phyloP scores from a whole-genome alignment of 1,140 invertebrate species.

The Paraescarpia echinospica region DNA sequence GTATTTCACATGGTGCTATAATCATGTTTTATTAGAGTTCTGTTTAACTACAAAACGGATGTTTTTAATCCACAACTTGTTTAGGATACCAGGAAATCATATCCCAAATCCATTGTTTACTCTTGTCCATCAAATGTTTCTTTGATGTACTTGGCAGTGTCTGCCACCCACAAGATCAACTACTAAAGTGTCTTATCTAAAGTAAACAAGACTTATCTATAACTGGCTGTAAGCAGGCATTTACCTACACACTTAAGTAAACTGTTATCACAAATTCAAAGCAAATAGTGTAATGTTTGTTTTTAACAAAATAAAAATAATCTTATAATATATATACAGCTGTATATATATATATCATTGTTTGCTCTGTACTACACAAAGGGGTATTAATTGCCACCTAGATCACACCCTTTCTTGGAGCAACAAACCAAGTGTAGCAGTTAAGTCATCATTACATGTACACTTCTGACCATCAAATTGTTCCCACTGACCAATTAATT shows the following conservation, averaged over 20 bases:
- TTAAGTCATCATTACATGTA: too few relatives aligned
- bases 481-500: too few relatives aligned
- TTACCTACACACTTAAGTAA: not conserved
- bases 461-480: too few relatives aligned
- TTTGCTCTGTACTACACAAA: not conserved
- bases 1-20: too few relatives aligned
- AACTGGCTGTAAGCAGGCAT: not conserved
- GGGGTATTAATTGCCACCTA: not conserved
- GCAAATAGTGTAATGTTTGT: not conserved
- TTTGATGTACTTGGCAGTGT: too few relatives aligned
- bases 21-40: too few relatives aligned
- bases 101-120: not conserved
- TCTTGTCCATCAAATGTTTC: too few relatives aligned
- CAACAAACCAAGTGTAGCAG: too few relatives aligned
- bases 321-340: not conserved
- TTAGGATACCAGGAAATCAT: not conserved
- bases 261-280: not conserved
- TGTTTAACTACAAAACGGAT: not conserved
- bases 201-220: not conserved
- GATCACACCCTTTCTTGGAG: too few relatives aligned
- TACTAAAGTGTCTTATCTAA: not conserved
- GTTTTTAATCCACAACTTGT: too few relatives aligned
- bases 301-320: too few relatives aligned
- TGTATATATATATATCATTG: too few relatives aligned
- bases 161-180: not conserved